These are phyloP conservation scores for Sinocyclocheilus rhinocerous DNA, from an alignment of 2,113 vertebrate species.

Conservation along the genomic window DNA sequence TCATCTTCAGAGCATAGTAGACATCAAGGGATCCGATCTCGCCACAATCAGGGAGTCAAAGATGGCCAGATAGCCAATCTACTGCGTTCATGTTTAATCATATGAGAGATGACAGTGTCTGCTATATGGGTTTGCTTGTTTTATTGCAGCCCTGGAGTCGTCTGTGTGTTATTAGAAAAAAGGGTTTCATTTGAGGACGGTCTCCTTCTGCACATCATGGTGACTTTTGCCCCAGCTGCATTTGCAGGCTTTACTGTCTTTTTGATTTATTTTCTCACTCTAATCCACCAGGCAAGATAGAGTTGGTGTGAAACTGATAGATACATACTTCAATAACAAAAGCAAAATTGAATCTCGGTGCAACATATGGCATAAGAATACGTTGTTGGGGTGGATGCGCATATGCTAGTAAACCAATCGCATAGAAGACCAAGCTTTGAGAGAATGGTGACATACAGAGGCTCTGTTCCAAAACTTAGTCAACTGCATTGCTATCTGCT, in stretches of 20 bases:
- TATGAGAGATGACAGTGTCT: slow-evolving; percentile 6
- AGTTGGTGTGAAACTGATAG: neutral
- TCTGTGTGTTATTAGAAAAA: slow-evolving; percentile 40
- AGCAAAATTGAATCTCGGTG: slow-evolving; percentile 3
- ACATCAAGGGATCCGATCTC: slow-evolving; percentile 45
- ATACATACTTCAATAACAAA: neutral
- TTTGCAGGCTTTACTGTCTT: slow-evolving; percentile 17
- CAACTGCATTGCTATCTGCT: neutral
- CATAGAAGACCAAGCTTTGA: neutral
- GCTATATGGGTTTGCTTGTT: slow-evolving; percentile 11
- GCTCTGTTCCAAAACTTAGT: neutral
- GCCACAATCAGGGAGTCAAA: slow-evolving; percentile 24
- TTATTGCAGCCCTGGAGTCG: neutral
- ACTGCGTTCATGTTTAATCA: slow-evolving; percentile 36
- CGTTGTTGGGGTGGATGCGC: neutral
- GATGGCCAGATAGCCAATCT: slow-evolving; percentile 15
- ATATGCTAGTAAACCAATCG: neutral
- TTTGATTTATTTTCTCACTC: slow-evolving; percentile 48
- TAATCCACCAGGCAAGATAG: neutral
- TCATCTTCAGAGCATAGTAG: slow-evolving; percentile 30
- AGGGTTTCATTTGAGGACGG: slow-evolving; percentile 38
- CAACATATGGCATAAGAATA: neutral
- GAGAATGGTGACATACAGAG: neutral
- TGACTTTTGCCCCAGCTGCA: slow-evolving; percentile 41
- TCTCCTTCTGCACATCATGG: neutral